Percentiles rank a stretch among this genome's conserved stretches.
Conservation (phyloP, 1,140 invertebrate genomes). For the Mya arenaria region DNA sequence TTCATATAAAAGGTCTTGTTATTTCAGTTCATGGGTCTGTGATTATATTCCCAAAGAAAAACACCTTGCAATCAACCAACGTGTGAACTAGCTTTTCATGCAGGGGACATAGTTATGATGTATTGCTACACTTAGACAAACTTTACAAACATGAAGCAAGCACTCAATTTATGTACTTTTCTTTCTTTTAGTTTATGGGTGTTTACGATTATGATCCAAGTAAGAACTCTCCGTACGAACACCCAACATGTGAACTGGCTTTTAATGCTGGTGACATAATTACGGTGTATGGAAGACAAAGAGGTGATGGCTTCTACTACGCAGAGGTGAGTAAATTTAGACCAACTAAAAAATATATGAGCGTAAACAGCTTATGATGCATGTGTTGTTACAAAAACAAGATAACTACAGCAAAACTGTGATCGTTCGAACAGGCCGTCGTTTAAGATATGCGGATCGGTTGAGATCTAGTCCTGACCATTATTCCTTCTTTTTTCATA, state of each 20-base stretch:
- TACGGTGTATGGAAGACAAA: constrained; percentile 71
- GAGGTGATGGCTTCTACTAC: constrained; percentile 77
- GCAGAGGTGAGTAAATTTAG: constrained; percentile 73
- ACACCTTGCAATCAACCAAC: constrained; percentile 70
- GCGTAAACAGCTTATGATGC: too few species aligned
- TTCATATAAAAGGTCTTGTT: too few species aligned
- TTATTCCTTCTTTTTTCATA: too few species aligned
- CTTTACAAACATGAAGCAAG: too few species aligned
- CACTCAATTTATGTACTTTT: too few species aligned
- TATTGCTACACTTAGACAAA: too few species aligned
- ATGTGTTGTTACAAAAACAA: too few species aligned
- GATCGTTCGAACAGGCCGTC: too few species aligned
- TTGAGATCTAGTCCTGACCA: too few species aligned
- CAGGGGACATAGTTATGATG: constrained; percentile 73
- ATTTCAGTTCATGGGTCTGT: constrained; percentile 76
- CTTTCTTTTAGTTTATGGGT: constrained; percentile 76
- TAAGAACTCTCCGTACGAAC: constrained; percentile 72
- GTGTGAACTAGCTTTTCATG: constrained; percentile 74
- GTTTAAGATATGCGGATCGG: too few species aligned
- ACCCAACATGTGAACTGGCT: constrained; percentile 71
- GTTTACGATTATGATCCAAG: constrained; percentile 77
- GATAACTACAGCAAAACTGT: too few species aligned
- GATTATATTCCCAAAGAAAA: constrained; percentile 74
- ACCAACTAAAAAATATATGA: too few species aligned
- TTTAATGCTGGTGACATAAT: constrained; percentile 76